Base-by-base conservation (phyloP, 2,888 invertebrate species). In the Caenorhabditis panamensis region DNA sequence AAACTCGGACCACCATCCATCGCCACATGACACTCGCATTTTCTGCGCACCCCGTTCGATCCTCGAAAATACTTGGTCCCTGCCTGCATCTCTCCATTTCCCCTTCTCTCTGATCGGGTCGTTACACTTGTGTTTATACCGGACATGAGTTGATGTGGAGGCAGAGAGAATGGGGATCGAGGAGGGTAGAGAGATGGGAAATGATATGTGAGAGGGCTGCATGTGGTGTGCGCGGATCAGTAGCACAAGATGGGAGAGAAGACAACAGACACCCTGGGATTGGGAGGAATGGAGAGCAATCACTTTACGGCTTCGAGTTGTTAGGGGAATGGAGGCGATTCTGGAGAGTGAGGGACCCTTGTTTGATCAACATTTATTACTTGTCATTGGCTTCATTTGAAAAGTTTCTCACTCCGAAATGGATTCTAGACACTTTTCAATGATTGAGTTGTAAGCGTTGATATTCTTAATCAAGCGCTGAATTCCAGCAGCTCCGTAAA, bases 41-140 rank as follows among this genome's bases (percentile, higher is more conserved):
- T 37, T 58, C 36, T 37, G 58, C 58, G 58, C 31, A 31, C 22
- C 31, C 56, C n/a, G n/a, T n/a, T n/a, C n/a, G n/a, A 11, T 24
- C 24, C 63, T 49, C 63, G 72, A 72, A 72, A 72, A 54, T 63
- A 63, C 72, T 72, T 72, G 72, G 64, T 64, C 63, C 53, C 47
- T 31, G 18, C 37, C 56, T 72, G 47, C 36, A 63, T 63, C 63
- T 58, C 56, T 16, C 37, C 31, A 5, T 11, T 47, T 26, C 20
- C 24, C 63, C 47, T 22, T 16, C 28, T 56, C 72, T 63, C 28
- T 63, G 18, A 13, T 36, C 26, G 37, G 13, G 13, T 16, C 22
- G 64, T 72, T 72, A 72, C 72, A 72, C 72, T 72, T 63, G 58
- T 72, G 72, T 72, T 72, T 72, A 72, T 72, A 64, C 63, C 64